Conservation (phyloP, 2,113 vertebrate genomes). For the Seriola rivoliana region DNA sequence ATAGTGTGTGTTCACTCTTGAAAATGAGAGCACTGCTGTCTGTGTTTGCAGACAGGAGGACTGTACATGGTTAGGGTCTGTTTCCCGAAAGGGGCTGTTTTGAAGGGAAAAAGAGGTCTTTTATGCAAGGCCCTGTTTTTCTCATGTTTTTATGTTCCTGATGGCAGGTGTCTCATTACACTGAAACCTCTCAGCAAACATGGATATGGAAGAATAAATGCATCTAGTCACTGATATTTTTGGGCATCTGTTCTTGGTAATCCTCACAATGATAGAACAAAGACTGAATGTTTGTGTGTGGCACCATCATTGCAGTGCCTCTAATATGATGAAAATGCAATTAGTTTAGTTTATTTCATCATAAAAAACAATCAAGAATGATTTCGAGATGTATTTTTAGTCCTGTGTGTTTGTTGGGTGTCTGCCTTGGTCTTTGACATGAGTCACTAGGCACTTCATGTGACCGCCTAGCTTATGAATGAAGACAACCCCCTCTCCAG, state of each 20-base stretch:
- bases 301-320: neutral
- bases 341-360: conserved; percentile 10
- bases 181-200: conserved; percentile 48
- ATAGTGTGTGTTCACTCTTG: conserved; percentile 2
- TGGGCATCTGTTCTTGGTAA: conserved; percentile 10
- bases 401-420: neutral
- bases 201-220: conserved; percentile 53
- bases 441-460: conserved; percentile 70
- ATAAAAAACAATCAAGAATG: conserved; percentile 1
- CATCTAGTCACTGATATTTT: conserved; percentile 51
- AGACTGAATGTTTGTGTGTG: neutral
- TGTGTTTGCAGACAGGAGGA: neutral
- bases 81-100: conserved; percentile 42
- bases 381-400: conserved; percentile 27
- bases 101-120: conserved; percentile 32
- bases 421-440: conserved; percentile 44
- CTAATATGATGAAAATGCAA: neutral
- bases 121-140: conserved; percentile 41
- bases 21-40: conserved; percentile 6
- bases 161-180: conserved; percentile 65
- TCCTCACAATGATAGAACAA: conserved; percentile 23
- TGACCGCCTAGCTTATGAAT: conserved; percentile 71
- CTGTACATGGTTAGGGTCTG: neutral
- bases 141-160: conserved; percentile 51
- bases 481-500: conserved; percentile 48